Evolutionary conservation across 2,888 invertebrate genomes (phyloP).

Genomic region (Troglohyphantes excavatus): DNA sequence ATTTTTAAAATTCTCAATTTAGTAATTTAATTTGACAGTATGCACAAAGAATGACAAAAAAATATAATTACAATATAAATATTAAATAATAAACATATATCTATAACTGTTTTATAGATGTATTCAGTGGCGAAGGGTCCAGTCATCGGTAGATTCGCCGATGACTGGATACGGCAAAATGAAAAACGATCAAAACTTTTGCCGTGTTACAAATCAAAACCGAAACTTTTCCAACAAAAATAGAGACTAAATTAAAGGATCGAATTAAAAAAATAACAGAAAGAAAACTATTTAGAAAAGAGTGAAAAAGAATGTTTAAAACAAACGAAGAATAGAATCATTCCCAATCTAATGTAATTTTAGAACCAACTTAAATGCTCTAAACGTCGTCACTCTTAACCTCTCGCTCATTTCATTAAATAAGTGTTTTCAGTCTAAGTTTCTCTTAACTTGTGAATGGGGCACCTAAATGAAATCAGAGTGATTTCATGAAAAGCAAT

Average conservation of each 20-base stretch:
- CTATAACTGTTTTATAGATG: too few relatives aligned
- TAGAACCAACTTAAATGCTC: constrained; percentile 55
- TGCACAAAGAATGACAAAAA: too few relatives aligned
- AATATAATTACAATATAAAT: too few relatives aligned
- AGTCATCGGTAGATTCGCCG: too few relatives aligned
- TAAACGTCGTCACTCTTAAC: neutral
- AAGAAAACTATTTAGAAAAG: constrained; percentile 54
- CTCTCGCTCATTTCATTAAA: constrained; percentile 63
- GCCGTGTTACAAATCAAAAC: too few relatives aligned
- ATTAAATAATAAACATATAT: too few relatives aligned
- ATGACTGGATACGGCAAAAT: too few relatives aligned
- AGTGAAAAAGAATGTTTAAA: constrained; percentile 15
- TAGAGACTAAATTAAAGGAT: constrained; percentile 67
- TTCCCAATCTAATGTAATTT: constrained; percentile 72
- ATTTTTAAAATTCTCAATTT: too few relatives aligned
- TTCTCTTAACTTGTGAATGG: constrained; percentile 70
- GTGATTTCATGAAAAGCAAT: constrained; percentile 76
- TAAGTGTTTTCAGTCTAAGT: constrained; percentile 65
- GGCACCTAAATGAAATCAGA: constrained; percentile 75
- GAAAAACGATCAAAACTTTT: too few relatives aligned
- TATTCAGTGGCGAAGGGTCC: too few relatives aligned
- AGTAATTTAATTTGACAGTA: too few relatives aligned
- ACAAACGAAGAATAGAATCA: constrained; percentile 45
- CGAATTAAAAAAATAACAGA: constrained; percentile 71
- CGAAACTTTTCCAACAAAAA: neutral